phyloP scores from a whole-genome alignment of 2,113 vertebrate genomes.

The Phyllopteryx taeniolatus region DNA sequence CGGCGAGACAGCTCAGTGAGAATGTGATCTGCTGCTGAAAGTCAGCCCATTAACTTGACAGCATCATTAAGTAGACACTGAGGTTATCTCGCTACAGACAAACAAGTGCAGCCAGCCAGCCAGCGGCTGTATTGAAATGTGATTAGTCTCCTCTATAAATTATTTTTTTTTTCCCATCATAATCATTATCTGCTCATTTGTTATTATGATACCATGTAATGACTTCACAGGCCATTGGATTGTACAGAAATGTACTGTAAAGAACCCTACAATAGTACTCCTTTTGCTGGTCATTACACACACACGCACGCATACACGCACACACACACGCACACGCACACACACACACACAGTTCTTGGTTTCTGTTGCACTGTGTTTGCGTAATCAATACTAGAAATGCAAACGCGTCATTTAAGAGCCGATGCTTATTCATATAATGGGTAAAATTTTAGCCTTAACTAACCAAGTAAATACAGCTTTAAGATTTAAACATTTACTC shows the following conservation, averaged over 20 bases:
- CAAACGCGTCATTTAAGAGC: no score
- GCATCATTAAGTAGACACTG: background rate
- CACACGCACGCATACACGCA: background rate
- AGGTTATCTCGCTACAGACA: conserved; percentile 3
- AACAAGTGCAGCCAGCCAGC: conserved; percentile 2
- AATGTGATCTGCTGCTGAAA: conserved; percentile 23
- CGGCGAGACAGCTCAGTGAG: conserved; percentile 10
- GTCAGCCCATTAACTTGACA: conserved; percentile 10
- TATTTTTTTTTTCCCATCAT: background rate
- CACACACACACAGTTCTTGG: background rate
- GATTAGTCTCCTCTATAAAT: background rate
- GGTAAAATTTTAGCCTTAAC: no score
- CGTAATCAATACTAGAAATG: no score
- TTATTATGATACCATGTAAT: conserved; percentile 15
- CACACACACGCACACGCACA: background rate
- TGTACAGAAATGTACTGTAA: background rate
- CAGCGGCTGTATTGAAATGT: conserved; percentile 1
- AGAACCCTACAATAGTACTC: background rate
- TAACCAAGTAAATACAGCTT: no score
- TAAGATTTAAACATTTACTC: no score
- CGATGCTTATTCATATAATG: no score
- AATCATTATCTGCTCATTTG: background rate
- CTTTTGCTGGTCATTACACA: background rate
- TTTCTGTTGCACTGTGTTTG: background rate
- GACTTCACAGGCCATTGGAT: conserved; percentile 8